phyloP scores from a whole-genome alignment of 2,888 invertebrate species.

The Diplazon laetatorius region DNA sequence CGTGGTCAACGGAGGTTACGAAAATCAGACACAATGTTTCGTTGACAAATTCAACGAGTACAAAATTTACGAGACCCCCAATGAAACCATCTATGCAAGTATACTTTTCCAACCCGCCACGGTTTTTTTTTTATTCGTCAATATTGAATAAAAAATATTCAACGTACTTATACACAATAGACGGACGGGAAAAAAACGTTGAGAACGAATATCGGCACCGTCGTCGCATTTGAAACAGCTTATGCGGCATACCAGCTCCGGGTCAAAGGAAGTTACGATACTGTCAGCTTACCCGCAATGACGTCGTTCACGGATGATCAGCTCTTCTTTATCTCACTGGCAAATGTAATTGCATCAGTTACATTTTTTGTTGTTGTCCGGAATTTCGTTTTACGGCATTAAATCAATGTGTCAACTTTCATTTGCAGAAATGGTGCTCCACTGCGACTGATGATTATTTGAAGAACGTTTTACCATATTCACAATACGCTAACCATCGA shows the following conservation, averaged over 20 bases:
- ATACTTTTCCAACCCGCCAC: no score
- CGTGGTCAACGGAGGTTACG: conserved; percentile 86
- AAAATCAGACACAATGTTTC: conserved; percentile 86
- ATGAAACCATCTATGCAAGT: conserved; percentile 25
- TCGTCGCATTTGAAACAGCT: conserved; percentile 86
- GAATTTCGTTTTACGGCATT: neutral
- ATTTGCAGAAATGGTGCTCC: conserved; percentile 14
- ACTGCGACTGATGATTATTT: neutral
- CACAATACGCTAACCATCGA: no score
- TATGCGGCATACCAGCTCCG: conserved; percentile 85
- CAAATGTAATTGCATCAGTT: conserved; percentile 20
- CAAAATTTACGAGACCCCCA: conserved; percentile 82
- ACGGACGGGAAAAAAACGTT: conserved; percentile 85
- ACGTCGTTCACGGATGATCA: conserved; percentile 86
- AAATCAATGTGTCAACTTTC: neutral
- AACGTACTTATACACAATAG: conserved; percentile 76
- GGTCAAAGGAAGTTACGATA: conserved; percentile 67
- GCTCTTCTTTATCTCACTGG: conserved; percentile 87
- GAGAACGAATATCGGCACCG: conserved; percentile 93
- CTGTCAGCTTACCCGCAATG: conserved; percentile 85
- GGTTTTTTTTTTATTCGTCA: no score
- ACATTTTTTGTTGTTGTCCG: no score
- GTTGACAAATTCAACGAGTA: conserved; percentile 87
- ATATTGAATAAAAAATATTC: neutral
- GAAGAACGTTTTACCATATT: conserved; percentile 87